These are phyloP conservation scores for Ennomos erosarius DNA, from an alignment of 2,888 invertebrate genomes.

Conservation along the genomic window DNA sequence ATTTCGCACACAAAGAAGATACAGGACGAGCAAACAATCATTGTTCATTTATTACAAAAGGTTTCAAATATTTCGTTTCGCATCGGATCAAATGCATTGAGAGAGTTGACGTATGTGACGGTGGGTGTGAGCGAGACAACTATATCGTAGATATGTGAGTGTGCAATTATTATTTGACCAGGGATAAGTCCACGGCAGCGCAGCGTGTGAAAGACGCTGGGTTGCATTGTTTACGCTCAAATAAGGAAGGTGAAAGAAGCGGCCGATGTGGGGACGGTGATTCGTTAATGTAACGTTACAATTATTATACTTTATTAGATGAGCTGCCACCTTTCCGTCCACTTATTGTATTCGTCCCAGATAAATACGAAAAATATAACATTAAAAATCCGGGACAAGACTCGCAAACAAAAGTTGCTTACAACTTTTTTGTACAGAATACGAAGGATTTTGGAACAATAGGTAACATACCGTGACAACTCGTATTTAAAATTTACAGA, in stretches of 20 bases:
- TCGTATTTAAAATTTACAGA: not conserved
- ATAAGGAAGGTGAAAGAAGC: slow-evolving; percentile 80
- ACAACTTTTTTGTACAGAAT: slow-evolving; percentile 15
- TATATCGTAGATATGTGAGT: slow-evolving; percentile 64
- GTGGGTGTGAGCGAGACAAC: slow-evolving; percentile 69
- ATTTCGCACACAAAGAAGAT: slow-evolving; percentile 84
- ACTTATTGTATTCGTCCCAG: slow-evolving; percentile 48
- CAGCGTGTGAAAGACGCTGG: slow-evolving; percentile 83
- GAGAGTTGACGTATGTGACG: slow-evolving; percentile 70
- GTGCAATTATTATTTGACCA: slow-evolving; percentile 85
- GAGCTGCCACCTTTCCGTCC: slow-evolving; percentile 53
- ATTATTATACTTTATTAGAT: slow-evolving; percentile 71
- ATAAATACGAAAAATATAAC: slow-evolving; percentile 36
- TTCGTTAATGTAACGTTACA: slow-evolving; percentile 74
- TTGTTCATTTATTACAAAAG: slow-evolving; percentile 85
- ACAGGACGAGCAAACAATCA: slow-evolving; percentile 84
- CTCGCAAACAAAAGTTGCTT: slow-evolving; percentile 30
- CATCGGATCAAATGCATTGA: slow-evolving; percentile 81
- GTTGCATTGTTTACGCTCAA: slow-evolving; percentile 82
- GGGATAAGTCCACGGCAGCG: slow-evolving; percentile 81
- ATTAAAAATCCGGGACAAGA: slow-evolving; percentile 40
- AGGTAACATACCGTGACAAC: not conserved
- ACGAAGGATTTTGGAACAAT: not conserved
- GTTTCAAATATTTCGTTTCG: slow-evolving; percentile 83
- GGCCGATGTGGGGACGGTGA: slow-evolving; percentile 61